Conservation (phyloP, 2,888 invertebrate species). For the Poecilus cupreus region DNA sequence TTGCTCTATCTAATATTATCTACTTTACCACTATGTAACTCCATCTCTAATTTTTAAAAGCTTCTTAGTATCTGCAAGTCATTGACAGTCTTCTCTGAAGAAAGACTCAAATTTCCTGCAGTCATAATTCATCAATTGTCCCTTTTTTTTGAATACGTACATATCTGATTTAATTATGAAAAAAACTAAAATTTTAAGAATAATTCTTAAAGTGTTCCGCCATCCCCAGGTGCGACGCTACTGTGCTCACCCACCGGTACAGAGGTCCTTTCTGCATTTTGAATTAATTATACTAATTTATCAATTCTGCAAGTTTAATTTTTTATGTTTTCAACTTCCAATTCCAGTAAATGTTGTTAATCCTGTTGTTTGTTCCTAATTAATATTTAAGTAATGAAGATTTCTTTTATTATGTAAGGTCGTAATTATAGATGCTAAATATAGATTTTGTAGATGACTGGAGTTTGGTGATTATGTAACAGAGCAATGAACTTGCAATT, state of each 20-base stretch:
- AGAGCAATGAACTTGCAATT: constrained; percentile 16
- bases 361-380: neutral
- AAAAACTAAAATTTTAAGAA: too few species aligned
- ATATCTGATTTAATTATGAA: too few species aligned
- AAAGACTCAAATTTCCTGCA: too few species aligned
- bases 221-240: too few species aligned
- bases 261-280: neutral
- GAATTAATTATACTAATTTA: neutral
- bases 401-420: constrained; percentile 24
- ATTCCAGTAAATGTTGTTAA: neutral
- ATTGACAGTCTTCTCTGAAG: too few species aligned
- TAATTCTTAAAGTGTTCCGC: too few species aligned
- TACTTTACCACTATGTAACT: too few species aligned
- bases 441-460: constrained; percentile 20
- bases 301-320: neutral
- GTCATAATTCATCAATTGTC: too few species aligned
- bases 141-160: too few species aligned
- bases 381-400: neutral
- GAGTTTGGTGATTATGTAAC: constrained; percentile 13
- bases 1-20: too few species aligned
- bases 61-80: too few species aligned
- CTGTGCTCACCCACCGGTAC: neutral
- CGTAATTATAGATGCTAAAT: constrained; percentile 21
- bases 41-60: too few species aligned
- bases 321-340: neutral